A percentile compares a stretch with the other conserved stretches of the same genome.
These are phyloP conservation scores for Calcarius lapponicus DNA, from an alignment of 2,797 vertebrate genomes.

Conservation along the genomic window DNA sequence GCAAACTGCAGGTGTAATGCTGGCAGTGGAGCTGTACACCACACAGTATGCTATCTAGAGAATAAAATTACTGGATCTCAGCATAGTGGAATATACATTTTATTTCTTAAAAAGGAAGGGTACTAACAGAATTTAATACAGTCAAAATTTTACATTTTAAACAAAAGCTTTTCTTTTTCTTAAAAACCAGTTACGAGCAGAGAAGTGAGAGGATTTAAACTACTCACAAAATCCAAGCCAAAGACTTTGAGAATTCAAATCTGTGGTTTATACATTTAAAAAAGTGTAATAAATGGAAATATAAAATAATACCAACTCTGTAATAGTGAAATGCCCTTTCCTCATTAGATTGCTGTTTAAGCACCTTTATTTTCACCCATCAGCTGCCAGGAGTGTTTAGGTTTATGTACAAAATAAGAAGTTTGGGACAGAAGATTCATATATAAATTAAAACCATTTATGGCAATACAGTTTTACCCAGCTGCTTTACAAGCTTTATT, in stretches of 20 bases:
- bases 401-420: conserved; percentile 60
- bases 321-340: conserved; percentile 66
- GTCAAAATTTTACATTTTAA: conserved; percentile 73
- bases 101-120: conserved; percentile 71
- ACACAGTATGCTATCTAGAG: not conserved
- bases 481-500: not conserved
- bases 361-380: conserved; percentile 65
- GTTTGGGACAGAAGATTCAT: conserved; percentile 37
- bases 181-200: conserved; percentile 66
- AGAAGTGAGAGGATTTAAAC: conserved; percentile 66
- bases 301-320: conserved; percentile 65
- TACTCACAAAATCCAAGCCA: conserved; percentile 64
- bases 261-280: conserved; percentile 62
- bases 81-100: conserved; percentile 71
- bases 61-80: conserved; percentile 51
- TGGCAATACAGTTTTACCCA: conserved; percentile 44
- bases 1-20: not conserved
- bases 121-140: conserved; percentile 73
- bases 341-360: conserved; percentile 59
- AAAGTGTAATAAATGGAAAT: conserved; percentile 72
- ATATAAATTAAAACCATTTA: conserved; percentile 47
- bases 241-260: conserved; percentile 66
- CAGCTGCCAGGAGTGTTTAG: conserved; percentile 55
- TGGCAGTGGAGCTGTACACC: not conserved
- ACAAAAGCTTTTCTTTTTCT: conserved; percentile 64